Evolutionary conservation across 2,888 invertebrate species (phyloP).

Genomic region (Drosophila ustulata): DNA sequence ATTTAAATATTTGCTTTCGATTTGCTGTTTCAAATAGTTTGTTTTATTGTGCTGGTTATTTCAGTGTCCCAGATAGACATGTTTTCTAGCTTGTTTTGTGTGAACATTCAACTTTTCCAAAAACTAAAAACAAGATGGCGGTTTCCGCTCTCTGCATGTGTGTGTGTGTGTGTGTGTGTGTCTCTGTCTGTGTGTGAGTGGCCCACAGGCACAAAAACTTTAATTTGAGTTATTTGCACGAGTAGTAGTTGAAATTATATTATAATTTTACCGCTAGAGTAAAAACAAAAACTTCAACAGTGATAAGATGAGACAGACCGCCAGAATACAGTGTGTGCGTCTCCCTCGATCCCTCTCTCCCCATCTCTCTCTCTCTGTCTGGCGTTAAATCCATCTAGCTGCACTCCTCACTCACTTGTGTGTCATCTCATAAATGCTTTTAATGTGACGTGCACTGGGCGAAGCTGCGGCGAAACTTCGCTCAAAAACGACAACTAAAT

Average conservation of each 20-base stretch:
- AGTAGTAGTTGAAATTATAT: slow-evolving; percentile 68
- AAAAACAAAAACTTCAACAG: slow-evolving; percentile 67
- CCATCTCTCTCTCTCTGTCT: background rate
- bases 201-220: slow-evolving; percentile 71
- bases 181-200: slow-evolving; percentile 21
- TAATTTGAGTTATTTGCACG: slow-evolving; percentile 75
- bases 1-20: background rate
- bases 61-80: slow-evolving; percentile 15
- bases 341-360: background rate
- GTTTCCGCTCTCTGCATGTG: slow-evolving; percentile 9
- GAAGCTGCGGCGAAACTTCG: slow-evolving; percentile 56
- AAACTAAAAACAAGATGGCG: slow-evolving; percentile 78
- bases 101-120: slow-evolving; percentile 59
- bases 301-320: slow-evolving; percentile 46
- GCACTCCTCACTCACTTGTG: slow-evolving; percentile 7
- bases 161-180: slow-evolving; percentile 15
- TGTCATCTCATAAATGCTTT: slow-evolving; percentile 56
- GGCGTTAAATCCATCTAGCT: background rate
- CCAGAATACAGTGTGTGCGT: slow-evolving; percentile 13
- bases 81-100: slow-evolving; percentile 43
- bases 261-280: slow-evolving; percentile 64
- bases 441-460: slow-evolving; percentile 61
- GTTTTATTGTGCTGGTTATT: background rate
- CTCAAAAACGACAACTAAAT: slow-evolving; percentile 64
- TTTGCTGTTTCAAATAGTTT: background rate